Evolutionary conservation across 2,888 invertebrate species (phyloP), one percentile per base, ranked within the genome.

Genomic region (Drosophila mercatorum): DNA sequence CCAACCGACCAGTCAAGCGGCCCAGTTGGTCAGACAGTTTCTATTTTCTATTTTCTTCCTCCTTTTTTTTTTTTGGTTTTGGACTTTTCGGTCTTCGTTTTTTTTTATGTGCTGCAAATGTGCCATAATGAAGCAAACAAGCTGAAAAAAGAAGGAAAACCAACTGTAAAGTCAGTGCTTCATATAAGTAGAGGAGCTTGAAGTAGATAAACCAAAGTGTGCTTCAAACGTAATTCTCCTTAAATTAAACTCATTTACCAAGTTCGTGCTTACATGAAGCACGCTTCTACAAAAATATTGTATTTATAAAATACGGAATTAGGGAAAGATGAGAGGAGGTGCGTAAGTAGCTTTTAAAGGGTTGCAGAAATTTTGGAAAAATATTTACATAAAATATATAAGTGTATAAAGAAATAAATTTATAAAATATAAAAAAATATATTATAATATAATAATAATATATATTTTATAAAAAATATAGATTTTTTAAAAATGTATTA

Each of bases 41-140:
- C 44, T 17, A 31, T 36, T 60, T 46, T 26, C 36, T n/a, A 44
- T 14, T 31, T 22, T 26, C 36, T 38, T 43, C 34, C 10, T 46
- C 38, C 12, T 31, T 28, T 53, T 31, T 51, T 38, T 28, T 6
- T 22, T 26, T 36, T 4, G 14, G 14, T 12, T 22, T 36, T 52
- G 6, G 22, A n/a, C 28, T 22, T 34, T 52, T 36, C 31, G 12
- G 10, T 4, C n/a, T 34, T 34, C 34, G 22, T 22, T 1, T 10
- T 26, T 14, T 47, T 52, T 34, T 38, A 6, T 55, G 10, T 40
- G 7, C 44, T 28, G 17, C 26, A 72, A 46, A 68, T 80, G 76
- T 72, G 62, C 72, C 72, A 78, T 81, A 81, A 81, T 83, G 81
- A 81, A 75, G 75, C 68, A 73, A 77, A 53, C 58, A 60, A 46